Percentiles rank a stretch among this genome's conserved stretches.
phyloP scores from a whole-genome alignment of 1,140 invertebrate species.

The Panagrolaimus sp. region DNA sequence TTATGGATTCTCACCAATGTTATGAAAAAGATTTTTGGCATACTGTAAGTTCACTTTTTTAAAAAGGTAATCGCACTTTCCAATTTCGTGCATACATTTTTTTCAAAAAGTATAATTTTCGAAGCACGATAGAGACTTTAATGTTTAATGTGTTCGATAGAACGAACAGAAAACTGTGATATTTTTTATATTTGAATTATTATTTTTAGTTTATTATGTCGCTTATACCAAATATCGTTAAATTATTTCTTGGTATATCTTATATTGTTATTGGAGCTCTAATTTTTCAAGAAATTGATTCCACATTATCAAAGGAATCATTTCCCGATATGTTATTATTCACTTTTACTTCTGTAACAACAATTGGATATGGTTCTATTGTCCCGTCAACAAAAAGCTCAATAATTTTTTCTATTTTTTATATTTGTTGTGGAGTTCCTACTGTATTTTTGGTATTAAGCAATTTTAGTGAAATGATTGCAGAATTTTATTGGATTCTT shows the following conservation, averaged over 20 bases:
- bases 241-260: background rate
- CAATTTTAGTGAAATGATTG: constrained; percentile 3
- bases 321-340: background rate
- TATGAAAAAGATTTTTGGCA: background rate
- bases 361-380: constrained; percentile 1
- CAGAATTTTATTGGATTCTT: background rate
- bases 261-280: background rate
- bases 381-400: background rate
- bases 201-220: background rate
- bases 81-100: background rate
- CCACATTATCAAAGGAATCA: background rate
- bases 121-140: too few species aligned
- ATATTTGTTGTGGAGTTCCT: constrained; percentile 1
- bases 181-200: background rate
- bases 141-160: too few species aligned
- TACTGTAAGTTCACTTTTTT: background rate
- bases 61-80: too few species aligned
- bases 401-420: background rate
- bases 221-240: background rate
- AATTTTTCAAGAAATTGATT: background rate
- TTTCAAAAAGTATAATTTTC: too few species aligned
- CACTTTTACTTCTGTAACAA: background rate
- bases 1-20: background rate
- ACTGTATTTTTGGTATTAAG: constrained; percentile 8
- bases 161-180: too few species aligned